Evolutionary conservation across 2,113 vertebrate genomes (phyloP).

Genomic region (Brachypodius melanocephalos): DNA sequence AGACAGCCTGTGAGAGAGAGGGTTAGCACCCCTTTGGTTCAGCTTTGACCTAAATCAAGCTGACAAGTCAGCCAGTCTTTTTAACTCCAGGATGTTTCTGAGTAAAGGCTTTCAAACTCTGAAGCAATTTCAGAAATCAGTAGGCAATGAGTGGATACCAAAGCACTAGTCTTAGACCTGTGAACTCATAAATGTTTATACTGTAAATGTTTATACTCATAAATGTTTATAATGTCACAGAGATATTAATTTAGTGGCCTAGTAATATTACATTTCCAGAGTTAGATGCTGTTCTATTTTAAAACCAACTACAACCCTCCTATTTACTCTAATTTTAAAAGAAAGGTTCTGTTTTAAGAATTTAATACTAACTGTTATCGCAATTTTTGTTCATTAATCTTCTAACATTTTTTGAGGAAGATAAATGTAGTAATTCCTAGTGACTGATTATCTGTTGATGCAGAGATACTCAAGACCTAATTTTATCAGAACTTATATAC

Average conservation of each 20-base stretch:
- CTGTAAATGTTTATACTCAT: not conserved
- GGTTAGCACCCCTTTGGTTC: not conserved
- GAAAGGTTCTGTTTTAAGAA: not conserved
- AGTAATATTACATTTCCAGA: not conserved
- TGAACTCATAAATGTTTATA: not conserved
- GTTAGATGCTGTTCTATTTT: not conserved
- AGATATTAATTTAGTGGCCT: not conserved
- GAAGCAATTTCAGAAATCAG: not conserved
- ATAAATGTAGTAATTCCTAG: not conserved
- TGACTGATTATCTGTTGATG: not conserved
- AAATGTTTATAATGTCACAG: not conserved
- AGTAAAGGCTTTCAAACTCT: not conserved
- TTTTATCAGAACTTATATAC: not conserved
- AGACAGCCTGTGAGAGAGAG: not conserved
- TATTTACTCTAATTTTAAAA: not conserved
- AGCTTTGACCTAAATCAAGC: constrained; percentile 23
- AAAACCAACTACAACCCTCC: not conserved
- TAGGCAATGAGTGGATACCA: not conserved
- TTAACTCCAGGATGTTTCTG: not conserved
- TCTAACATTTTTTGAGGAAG: not conserved
- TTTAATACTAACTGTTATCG: not conserved
- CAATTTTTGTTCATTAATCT: not conserved
- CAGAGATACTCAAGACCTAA: not conserved
- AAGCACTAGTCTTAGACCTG: not conserved
- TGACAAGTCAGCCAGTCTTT: constrained; percentile 20